Percentiles rank a stretch among this genome's conserved stretches.
phyloP scores from a whole-genome alignment of 2,113 vertebrate genomes.

The Hemiscyllium ocellatum region DNA sequence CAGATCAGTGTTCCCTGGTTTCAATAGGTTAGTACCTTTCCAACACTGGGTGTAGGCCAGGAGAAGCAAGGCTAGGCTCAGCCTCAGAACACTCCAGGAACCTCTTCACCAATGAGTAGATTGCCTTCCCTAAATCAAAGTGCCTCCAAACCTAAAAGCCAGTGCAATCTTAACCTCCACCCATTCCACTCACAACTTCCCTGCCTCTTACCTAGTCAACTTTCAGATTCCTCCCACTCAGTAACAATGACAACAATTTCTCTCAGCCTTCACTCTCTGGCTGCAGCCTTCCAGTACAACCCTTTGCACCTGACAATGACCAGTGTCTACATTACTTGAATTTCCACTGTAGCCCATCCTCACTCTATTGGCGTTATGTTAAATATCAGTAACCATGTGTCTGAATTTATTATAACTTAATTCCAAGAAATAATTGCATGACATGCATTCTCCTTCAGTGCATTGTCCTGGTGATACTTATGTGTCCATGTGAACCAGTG shows the following conservation, averaged over 20 bases:
- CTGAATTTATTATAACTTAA: neutral
- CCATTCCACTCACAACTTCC: no score
- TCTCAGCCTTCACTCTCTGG: no score
- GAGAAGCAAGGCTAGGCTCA: neutral
- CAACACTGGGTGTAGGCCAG: neutral
- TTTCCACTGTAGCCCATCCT: neutral
- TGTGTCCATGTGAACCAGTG: neutral
- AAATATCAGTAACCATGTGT: neutral
- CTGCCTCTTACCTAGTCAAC: no score
- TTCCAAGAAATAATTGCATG: neutral
- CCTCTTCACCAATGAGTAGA: neutral
- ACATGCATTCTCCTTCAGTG: neutral
- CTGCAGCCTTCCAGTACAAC: no score
- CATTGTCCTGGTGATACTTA: neutral
- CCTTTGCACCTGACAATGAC: no score
- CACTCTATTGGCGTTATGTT: neutral
- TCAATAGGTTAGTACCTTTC: neutral
- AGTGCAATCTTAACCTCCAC: neutral
- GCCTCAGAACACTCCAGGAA: neutral
- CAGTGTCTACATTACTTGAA: neutral
- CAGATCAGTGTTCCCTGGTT: neutral
- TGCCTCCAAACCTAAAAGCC: neutral
- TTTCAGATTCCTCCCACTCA: no score
- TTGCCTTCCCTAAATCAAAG: neutral
- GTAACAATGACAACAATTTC: no score